Evolutionary conservation across 2,888 invertebrate genomes (phyloP).

Genomic region (Clostera curtula): DNA sequence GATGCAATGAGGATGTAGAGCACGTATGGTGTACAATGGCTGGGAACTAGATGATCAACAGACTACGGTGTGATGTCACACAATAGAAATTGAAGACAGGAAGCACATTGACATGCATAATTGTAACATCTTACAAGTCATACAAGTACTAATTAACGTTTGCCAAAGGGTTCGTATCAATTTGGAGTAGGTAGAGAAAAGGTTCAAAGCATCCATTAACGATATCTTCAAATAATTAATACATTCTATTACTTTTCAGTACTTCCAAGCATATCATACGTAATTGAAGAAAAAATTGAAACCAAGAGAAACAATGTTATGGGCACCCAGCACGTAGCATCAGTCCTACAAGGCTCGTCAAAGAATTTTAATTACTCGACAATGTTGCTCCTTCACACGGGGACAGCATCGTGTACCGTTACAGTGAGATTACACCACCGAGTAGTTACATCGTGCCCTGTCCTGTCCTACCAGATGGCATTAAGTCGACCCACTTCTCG

Average conservation of each 20-base stretch:
- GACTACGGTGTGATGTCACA: constrained; percentile 21
- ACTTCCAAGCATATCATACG: too few relatives aligned
- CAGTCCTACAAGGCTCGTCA: constrained; percentile 21
- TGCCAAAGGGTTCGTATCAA: too few relatives aligned
- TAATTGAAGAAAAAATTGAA: too few relatives aligned
- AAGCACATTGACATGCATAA: constrained; percentile 18
- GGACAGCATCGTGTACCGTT: constrained; percentile 37
- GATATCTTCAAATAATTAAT: too few relatives aligned
- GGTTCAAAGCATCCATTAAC: too few relatives aligned
- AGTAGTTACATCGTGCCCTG: constrained; percentile 45
- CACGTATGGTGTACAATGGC: constrained; percentile 28
- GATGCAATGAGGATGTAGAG: constrained; percentile 27
- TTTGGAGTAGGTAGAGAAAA: too few relatives aligned
- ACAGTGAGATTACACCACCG: constrained; percentile 41
- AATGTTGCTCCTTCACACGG: constrained; percentile 27
- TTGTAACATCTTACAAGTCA: too few relatives aligned
- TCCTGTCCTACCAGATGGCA: constrained; percentile 64
- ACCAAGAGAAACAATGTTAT: too few relatives aligned
- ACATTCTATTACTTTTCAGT: too few relatives aligned
- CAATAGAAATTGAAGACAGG: constrained; percentile 21
- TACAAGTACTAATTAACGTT: too few relatives aligned
- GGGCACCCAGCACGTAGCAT: too few relatives aligned
- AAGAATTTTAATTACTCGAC: constrained; percentile 33
- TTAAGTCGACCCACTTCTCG: constrained; percentile 62
- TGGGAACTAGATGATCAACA: constrained; percentile 24